Conservation (phyloP, 2,888 invertebrate genomes). For the Labia minor region DNA sequence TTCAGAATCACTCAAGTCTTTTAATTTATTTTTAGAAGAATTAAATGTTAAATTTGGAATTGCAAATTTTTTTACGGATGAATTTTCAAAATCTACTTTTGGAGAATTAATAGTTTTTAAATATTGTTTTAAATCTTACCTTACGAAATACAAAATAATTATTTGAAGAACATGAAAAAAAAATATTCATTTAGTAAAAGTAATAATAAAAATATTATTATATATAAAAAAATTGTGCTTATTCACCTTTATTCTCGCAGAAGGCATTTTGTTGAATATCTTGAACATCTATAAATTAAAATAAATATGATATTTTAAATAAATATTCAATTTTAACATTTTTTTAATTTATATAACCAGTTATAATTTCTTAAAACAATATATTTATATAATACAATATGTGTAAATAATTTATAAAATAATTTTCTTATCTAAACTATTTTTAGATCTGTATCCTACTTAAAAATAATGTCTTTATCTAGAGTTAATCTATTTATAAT, state of each 20-base stretch:
- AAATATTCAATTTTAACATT: no score
- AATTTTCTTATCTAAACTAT: no score
- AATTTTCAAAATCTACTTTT: not conserved
- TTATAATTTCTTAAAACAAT: no score
- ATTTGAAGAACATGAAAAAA: not conserved
- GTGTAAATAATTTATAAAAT: no score
- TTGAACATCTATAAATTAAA: not conserved
- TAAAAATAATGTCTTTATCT: no score
- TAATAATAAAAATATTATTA: not conserved
- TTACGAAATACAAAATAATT: conserved; percentile 19
- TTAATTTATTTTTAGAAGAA: not conserved
- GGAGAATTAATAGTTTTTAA: conserved; percentile 8
- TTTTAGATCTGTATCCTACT: no score
- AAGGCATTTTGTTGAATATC: not conserved
- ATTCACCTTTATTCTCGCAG: not conserved
- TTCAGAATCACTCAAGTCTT: not conserved
- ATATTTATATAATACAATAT: no score
- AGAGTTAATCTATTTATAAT: no score
- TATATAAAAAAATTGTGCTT: not conserved
- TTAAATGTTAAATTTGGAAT: not conserved
- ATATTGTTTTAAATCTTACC: conserved; percentile 24
- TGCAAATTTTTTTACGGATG: not conserved
- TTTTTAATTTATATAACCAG: no score
- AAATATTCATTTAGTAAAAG: not conserved
- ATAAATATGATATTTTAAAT: not conserved